Percentiles rank a stretch among this genome's conserved stretches.
These are phyloP conservation scores for Limenitis camilla DNA, from an alignment of 2,888 invertebrate species.

Conservation along the genomic window DNA sequence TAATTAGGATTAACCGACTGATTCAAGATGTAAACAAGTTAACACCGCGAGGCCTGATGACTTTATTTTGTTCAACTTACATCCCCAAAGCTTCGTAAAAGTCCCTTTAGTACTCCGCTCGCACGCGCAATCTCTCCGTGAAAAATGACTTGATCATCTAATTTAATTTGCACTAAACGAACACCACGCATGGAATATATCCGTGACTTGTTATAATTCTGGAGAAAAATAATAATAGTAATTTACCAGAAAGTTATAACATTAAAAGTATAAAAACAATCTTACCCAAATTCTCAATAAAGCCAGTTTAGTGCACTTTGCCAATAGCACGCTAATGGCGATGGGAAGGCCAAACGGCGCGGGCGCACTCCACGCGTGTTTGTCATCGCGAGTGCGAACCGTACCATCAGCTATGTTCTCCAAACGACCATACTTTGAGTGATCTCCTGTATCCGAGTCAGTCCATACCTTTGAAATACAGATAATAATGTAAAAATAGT, in stretches of 20 bases:
- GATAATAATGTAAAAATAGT: too few species aligned
- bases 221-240: slow-evolving; percentile 25
- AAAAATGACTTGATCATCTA: slow-evolving; percentile 82
- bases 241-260: background rate
- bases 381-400: slow-evolving; percentile 83
- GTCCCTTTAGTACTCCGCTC: slow-evolving; percentile 81
- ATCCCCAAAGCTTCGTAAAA: slow-evolving; percentile 81
- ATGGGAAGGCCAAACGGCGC: slow-evolving; percentile 76
- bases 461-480: slow-evolving; percentile 74
- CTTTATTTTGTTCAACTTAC: slow-evolving; percentile 53
- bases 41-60: too few species aligned
- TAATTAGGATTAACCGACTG: background rate
- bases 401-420: slow-evolving; percentile 81
- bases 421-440: slow-evolving; percentile 73
- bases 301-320: slow-evolving; percentile 70
- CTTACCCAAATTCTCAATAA: slow-evolving; percentile 82
- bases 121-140: slow-evolving; percentile 87
- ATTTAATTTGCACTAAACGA: slow-evolving; percentile 78
- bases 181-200: slow-evolving; percentile 88
- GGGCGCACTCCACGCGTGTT: slow-evolving; percentile 84
- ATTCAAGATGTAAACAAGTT: background rate
- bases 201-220: slow-evolving; percentile 93
- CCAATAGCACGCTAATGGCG: slow-evolving; percentile 75
- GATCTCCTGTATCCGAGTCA: slow-evolving; percentile 72
- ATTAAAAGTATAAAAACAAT: background rate